Evolutionary conservation across 2,888 invertebrate genomes (phyloP), one percentile per base, ranked within the genome.

Genomic region (Sphaeridia pumilis): DNA sequence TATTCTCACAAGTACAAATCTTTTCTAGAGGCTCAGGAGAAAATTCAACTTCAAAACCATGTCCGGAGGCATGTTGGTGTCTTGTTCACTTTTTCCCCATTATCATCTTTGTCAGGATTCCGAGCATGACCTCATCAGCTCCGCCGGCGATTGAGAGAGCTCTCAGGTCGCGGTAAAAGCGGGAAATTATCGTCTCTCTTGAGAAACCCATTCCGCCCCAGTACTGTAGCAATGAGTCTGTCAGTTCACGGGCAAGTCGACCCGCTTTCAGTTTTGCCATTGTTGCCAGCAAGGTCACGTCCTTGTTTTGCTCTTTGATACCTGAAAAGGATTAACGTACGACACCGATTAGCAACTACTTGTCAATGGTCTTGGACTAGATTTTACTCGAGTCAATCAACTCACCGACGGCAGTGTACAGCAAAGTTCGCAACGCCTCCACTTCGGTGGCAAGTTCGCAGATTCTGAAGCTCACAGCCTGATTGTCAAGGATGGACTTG

Each of bases 141-240:
- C 77, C 77, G 22, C 70, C 77, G n/a, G 74, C 77, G 56, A 77
- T 76, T 4, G 75, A 76, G 36, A 74, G 46, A 17, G 76, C 66
- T 2, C 76, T 67, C 44, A 72, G 63, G 66, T 77, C 76, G 38
- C 76, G 67, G 54, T 63, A 71, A 12, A 59, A 55, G 28, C 68
- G 57, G n/a, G 67, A 67, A 45, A 76, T 69, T 7, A 49, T 41
- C 68, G 71, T 25, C 44, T 75, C 75, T 48, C 70, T 69, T 2
- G 74, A 72, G 67, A 70, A 77, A 7, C 77, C 77, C 73, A 76
- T 75, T 17, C 76, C 77, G 51, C 77, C 77, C 74, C 74, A 77
- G 65, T 67, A 76, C 68, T 77, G 75, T n/a, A 77, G 67, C 64
- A 76, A 76, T n/a, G 69, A 61, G 65, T 77, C 77, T 1, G 72